Evolutionary conservation across 2,113 vertebrate species (phyloP), one percentile per base, ranked within the genome.

Genomic region (Acrocephalus kingi): DNA sequence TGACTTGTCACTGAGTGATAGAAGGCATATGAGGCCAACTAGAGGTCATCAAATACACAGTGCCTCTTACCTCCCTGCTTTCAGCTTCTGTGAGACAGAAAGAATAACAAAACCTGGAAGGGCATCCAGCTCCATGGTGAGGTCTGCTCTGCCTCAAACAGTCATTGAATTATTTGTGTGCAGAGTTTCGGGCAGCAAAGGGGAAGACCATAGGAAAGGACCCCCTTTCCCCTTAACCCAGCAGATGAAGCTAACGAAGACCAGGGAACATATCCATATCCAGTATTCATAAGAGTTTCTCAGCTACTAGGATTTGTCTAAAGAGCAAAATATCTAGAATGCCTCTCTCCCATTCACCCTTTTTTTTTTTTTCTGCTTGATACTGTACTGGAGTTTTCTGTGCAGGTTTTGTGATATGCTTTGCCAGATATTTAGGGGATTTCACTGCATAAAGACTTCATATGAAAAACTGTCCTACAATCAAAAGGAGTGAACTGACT

Each of bases 1-100:
- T 90, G 91, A 58, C 95, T 84, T 88, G 87, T 82, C 79, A 95
- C 82, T 11, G 18, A 49, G 55, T 88, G 87, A 95, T 74, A 71
- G 61, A 93, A 96, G 93, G 88, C 92, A 92, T 93, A 84, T 46
- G 90, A 94, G 92, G 92, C 83, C 88, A 97, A 33, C 54, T 54
- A 69, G 83, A 93, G 93, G 92, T 92, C 93, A 63, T 80, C 75
- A 84, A 89, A 82, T 49, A 71, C 41, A n/a, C 2, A 15, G 84
- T 74, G 49, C 67, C n/a, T 94, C 79, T 85, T 45, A 84, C 88
- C 63, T 89, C 86, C 67, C 84, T 56, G 68, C 56, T 84, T 93
- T 87, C 88, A 75, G 73, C 74, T 95, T 69, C 62, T 66, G 54
- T 17, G 63, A 89, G 86, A 72, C 48, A 73, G 59, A 88, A 90